Evolutionary conservation across 2,113 vertebrate genomes (phyloP).

Genomic region (Nothobranchius kuhntae): DNA sequence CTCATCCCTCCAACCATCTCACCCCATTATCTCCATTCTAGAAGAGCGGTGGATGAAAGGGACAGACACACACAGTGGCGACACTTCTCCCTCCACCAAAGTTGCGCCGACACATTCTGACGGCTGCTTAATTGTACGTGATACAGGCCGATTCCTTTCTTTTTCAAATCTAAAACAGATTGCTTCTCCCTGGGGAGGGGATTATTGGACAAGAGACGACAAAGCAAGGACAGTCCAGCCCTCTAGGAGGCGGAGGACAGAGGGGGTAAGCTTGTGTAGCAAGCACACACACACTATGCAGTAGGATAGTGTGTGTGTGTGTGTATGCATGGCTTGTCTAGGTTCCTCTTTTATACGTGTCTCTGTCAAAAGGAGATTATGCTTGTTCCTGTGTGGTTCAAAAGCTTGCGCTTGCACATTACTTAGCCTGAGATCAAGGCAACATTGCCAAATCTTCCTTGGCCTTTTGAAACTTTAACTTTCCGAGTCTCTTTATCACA

Average conservation of each 20-base stretch:
- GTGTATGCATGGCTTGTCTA: conserved; percentile 31
- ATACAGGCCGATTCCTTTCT: conserved; percentile 72
- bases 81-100: conserved; percentile 64
- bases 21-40: conserved; percentile 79
- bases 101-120: conserved; percentile 71
- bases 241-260: conserved; percentile 45
- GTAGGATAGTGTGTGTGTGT: conserved; percentile 22
- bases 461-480: conserved; percentile 14
- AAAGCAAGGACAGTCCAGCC: conserved; percentile 70
- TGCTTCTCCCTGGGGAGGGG: conserved; percentile 75
- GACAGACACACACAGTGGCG: conserved; percentile 57
- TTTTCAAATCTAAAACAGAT: conserved; percentile 80
- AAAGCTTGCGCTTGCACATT: conserved; percentile 28
- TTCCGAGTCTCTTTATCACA: conserved; percentile 23
- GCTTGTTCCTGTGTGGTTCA: conserved; percentile 49
- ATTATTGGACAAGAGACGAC: conserved; percentile 75
- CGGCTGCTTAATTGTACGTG: conserved; percentile 80
- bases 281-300: no score
- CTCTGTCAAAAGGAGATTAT: conserved; percentile 55
- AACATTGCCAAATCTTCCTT: conserved; percentile 1
- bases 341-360: conserved; percentile 46
- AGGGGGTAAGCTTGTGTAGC: conserved; percentile 38
- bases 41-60: conserved; percentile 73
- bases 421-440: conserved; percentile 27
- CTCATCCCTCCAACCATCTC: conserved; percentile 49